Conservation (phyloP, 2,888 invertebrate species). For the Kuschelorhynchus macadamiae region DNA sequence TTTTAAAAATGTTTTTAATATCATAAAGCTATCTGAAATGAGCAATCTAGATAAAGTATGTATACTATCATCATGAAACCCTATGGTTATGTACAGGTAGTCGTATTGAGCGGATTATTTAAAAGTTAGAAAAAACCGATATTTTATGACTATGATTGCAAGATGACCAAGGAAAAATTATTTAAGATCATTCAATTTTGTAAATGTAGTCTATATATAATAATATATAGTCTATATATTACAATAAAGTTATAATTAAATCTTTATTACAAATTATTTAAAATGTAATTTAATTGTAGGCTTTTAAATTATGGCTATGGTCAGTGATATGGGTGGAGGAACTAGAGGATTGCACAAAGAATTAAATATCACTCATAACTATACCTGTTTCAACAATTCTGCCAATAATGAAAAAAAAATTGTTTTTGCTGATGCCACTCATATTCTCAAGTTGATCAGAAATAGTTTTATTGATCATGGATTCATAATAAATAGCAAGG, state of each 20-base stretch:
- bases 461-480: constrained; percentile 51
- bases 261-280: too few relatives aligned
- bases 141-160: constrained; percentile 51
- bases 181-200: constrained; percentile 12
- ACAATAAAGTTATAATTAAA: too few relatives aligned
- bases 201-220: too few relatives aligned
- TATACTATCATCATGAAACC: constrained; percentile 48
- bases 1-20: too few relatives aligned
- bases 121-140: constrained; percentile 52
- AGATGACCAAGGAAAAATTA: constrained; percentile 48
- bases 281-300: too few relatives aligned
- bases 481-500: constrained; percentile 40
- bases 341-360: constrained; percentile 45
- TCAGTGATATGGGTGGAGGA: constrained; percentile 49
- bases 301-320: constrained; percentile 41
- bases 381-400: constrained; percentile 45
- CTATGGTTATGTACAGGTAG: constrained; percentile 54
- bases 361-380: constrained; percentile 41
- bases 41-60: constrained; percentile 38
- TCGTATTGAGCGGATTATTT: constrained; percentile 53
- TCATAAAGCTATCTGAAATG: too few relatives aligned
- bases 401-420: constrained; percentile 38
- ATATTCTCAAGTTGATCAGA: constrained; percentile 49
- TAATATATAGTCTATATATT: too few relatives aligned
- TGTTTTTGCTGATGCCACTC: constrained; percentile 51